phyloP scores from a whole-genome alignment of 1,140 invertebrate species.

The Drosophila bocqueti region DNA sequence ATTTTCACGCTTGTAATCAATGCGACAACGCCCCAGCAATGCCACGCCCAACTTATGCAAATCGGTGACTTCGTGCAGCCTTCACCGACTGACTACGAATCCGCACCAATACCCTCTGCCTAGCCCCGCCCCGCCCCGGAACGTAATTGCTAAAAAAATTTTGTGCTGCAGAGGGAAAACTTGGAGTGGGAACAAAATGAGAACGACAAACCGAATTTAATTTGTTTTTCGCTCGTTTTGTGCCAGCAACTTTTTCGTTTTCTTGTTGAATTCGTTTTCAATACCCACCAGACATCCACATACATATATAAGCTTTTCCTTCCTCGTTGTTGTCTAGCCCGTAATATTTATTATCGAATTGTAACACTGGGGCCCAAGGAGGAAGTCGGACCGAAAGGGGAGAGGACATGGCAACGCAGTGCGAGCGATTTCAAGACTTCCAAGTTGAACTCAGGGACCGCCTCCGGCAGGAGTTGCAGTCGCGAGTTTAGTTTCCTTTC shows the following conservation, averaged over 20 bases:
- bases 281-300: slow-evolving; percentile 30
- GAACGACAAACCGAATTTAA: slow-evolving; percentile 78
- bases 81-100: slow-evolving; percentile 1
- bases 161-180: slow-evolving; percentile 48
- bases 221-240: slow-evolving; percentile 78
- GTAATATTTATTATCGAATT: slow-evolving; percentile 82
- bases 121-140: background rate
- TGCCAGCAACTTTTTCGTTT: slow-evolving; percentile 66
- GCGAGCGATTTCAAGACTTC: slow-evolving; percentile 69
- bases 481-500: slow-evolving; percentile 42
- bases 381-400: slow-evolving; percentile 4
- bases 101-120: background rate
- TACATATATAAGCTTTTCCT: slow-evolving; percentile 31
- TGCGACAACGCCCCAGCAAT: slow-evolving; percentile 51
- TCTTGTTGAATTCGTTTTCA: slow-evolving; percentile 58
- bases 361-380: slow-evolving; percentile 40
- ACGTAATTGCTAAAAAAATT: slow-evolving; percentile 74
- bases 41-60: slow-evolving; percentile 68
- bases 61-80: slow-evolving; percentile 56
- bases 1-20: slow-evolving; percentile 79
- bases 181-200: slow-evolving; percentile 56
- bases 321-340: slow-evolving; percentile 74
- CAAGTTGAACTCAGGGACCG: slow-evolving; percentile 38
- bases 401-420: slow-evolving; percentile 63
- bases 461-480: slow-evolving; percentile 63